Evolutionary conservation across 2,888 invertebrate genomes (phyloP).

Genomic region (Oxystoma pomonae): DNA sequence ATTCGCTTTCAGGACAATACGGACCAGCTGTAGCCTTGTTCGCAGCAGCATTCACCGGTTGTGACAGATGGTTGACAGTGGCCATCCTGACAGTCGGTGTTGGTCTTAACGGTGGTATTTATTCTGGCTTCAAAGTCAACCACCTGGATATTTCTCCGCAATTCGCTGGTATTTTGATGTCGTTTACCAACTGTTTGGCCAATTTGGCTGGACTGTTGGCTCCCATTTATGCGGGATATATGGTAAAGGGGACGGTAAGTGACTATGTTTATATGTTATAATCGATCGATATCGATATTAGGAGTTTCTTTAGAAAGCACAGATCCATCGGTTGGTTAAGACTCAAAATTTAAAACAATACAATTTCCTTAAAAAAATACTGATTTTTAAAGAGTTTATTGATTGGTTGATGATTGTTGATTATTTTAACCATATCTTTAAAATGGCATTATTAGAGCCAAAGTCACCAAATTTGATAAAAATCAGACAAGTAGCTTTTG

Average conservation of each 20-base stretch:
- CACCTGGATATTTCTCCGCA: slow-evolving; percentile 87
- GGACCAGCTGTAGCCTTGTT: slow-evolving; percentile 78
- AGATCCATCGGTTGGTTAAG: too few species aligned
- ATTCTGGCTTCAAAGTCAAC: slow-evolving; percentile 82
- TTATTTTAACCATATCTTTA: too few species aligned
- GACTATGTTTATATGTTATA: slow-evolving; percentile 1
- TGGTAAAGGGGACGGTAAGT: slow-evolving; percentile 69
- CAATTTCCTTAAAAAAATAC: too few species aligned
- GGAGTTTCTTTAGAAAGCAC: background rate
- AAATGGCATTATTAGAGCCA: too few species aligned
- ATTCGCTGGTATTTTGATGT: slow-evolving; percentile 87
- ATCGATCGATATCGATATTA: background rate
- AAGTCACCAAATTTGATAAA: too few species aligned
- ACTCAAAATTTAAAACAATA: too few species aligned
- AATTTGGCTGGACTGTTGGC: slow-evolving; percentile 83
- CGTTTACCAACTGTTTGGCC: slow-evolving; percentile 84
- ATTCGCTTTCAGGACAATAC: slow-evolving; percentile 72
- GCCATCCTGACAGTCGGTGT: slow-evolving; percentile 76
- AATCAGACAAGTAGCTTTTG: too few species aligned
- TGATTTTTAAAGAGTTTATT: too few species aligned
- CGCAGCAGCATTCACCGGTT: slow-evolving; percentile 81
- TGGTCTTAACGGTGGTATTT: slow-evolving; percentile 84
- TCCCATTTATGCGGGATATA: slow-evolving; percentile 77
- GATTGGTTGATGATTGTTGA: too few species aligned
- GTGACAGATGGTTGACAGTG: slow-evolving; percentile 75